Evolutionary conservation across 2,797 vertebrate genomes (phyloP), one percentile per base, ranked within the genome.

Genomic region (Protosalanx chinensis): DNA sequence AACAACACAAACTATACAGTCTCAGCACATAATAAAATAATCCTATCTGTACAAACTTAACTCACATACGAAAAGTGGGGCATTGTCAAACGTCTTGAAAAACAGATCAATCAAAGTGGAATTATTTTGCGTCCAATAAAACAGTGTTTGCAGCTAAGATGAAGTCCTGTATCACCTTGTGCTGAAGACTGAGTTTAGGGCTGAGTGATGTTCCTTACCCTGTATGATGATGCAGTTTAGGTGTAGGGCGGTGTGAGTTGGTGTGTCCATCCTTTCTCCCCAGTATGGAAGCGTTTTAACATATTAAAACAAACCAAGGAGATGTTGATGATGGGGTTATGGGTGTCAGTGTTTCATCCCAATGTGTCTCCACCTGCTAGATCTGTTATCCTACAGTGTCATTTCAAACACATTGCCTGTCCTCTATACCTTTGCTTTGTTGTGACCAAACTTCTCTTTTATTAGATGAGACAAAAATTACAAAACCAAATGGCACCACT

Each of bases 401-500:
- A 46, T 13, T 6, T 27, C 27, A 30, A 56, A 63, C 15, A 3
- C 16, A 37, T 32, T 33, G 30, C 32, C 32, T 62, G 12, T 13
- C 20, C 29, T 35, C 15, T 33, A 7, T 33, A n/a, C 61, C 32
- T 18, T 3, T 64, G 18, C 46, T 16, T 29, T 15, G 15, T 29
- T n/a, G 8, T 27, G 4, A 56, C 51, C 53, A 56, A 56, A 32
- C 49, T 18, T 10, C 49, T 53, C 16, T 18, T 16, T 33, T 29
- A 67, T 33, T 67, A n/a, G 16, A 27, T 56, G 27, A 67, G 49
- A 18, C 51, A 33, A 57, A 57, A 67, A 51, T 3, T 2, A 46
- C 13, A 8, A 46, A 53, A 71, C 27, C 62, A 71, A 30, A 57
- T 67, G 70, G 63, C 70, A 76, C 53, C 64, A 58, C 29, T 67